phyloP scores from a whole-genome alignment of 2,888 invertebrate genomes.

The Anagyrus pseudococci region DNA sequence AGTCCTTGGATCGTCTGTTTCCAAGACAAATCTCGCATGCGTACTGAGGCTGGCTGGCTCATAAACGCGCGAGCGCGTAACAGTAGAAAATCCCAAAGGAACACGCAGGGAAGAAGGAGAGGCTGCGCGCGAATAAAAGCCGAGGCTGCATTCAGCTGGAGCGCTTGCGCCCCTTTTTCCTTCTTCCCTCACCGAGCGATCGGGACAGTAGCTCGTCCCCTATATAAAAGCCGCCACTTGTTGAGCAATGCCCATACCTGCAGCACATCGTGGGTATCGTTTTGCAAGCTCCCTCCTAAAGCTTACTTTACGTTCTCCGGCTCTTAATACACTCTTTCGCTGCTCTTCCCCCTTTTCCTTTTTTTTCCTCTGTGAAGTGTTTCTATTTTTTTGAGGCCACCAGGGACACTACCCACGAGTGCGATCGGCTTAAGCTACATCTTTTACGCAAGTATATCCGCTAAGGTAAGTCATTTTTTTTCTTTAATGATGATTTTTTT shows the following conservation, averaged over 20 bases:
- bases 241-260: constrained; percentile 58
- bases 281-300: constrained; percentile 28
- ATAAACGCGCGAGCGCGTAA: too few relatives aligned
- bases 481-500: neutral
- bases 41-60: too few relatives aligned
- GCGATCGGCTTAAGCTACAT: neutral
- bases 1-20: neutral
- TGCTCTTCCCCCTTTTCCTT: too few relatives aligned
- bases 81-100: neutral
- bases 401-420: too few relatives aligned
- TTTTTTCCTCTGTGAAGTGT: too few relatives aligned
- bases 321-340: too few relatives aligned
- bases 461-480: neutral
- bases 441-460: too few relatives aligned
- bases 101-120: neutral
- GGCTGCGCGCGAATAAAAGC: neutral
- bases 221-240: constrained; percentile 61
- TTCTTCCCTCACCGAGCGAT: constrained; percentile 1
- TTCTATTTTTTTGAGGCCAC: too few relatives aligned
- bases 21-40: constrained; percentile 5
- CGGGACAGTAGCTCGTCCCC: constrained; percentile 26
- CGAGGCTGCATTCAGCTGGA: constrained; percentile 18
- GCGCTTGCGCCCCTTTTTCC: constrained; percentile 32
- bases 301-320: too few relatives aligned
- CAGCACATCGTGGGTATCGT: constrained; percentile 51